Percentiles rank a stretch among this genome's conserved stretches.
phyloP scores from a whole-genome alignment of 2,113 vertebrate species.

The Periophthalmus modestus region DNA sequence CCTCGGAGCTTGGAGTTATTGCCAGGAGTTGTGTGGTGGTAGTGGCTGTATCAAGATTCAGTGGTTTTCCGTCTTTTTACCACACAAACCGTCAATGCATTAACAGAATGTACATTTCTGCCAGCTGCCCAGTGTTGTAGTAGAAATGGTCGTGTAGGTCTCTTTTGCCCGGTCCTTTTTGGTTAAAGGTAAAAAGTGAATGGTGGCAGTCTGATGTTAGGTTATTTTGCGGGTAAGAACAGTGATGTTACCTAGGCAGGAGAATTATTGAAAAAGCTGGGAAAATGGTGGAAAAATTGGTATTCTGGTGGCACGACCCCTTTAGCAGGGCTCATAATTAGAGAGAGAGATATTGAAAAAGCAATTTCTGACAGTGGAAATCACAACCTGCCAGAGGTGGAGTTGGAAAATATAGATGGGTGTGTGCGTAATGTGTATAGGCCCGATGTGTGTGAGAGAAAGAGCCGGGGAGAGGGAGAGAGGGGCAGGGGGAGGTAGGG shows the following conservation, averaged over 20 bases:
- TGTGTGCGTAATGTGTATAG: slow-evolving; percentile 31
- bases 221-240: slow-evolving; percentile 12
- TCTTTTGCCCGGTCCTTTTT: slow-evolving; percentile 29
- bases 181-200: slow-evolving; percentile 28
- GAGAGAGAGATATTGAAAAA: slow-evolving; percentile 80
- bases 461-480: slow-evolving; percentile 23
- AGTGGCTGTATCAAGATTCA: slow-evolving; percentile 59
- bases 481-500: not conserved
- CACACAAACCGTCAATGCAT: slow-evolving; percentile 48
- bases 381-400: slow-evolving; percentile 82
- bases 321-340: slow-evolving; percentile 80
- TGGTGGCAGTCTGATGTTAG: slow-evolving; percentile 9
- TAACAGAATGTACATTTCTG: slow-evolving; percentile 31
- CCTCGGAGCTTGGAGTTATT: slow-evolving; percentile 41
- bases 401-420: slow-evolving; percentile 74
- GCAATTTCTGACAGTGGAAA: slow-evolving; percentile 82
- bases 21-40: slow-evolving; percentile 51
- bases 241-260: slow-evolving; percentile 45
- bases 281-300: slow-evolving; percentile 71
- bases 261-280: slow-evolving; percentile 49
- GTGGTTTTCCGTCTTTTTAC: slow-evolving; percentile 60
- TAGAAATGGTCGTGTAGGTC: slow-evolving; percentile 40
- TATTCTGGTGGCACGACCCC: slow-evolving; percentile 77
- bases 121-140: slow-evolving; percentile 31
- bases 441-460: slow-evolving; percentile 33